These are phyloP conservation scores for Miltochrista miniata DNA, from an alignment of 2,888 invertebrate genomes.

Conservation along the genomic window DNA sequence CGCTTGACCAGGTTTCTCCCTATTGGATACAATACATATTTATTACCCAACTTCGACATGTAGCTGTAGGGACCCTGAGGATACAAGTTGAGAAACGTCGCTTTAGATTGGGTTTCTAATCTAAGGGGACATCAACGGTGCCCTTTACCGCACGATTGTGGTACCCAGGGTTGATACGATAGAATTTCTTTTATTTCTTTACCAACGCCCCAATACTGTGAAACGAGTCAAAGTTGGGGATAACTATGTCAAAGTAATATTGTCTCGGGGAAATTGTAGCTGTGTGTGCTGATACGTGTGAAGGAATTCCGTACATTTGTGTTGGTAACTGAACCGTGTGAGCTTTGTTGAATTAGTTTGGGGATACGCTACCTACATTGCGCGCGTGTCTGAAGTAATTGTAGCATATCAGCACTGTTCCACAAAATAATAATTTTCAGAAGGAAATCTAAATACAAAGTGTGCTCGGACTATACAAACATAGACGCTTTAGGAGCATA, in stretches of 20 bases:
- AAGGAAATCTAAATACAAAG: too few relatives aligned
- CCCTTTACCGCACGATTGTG: conserved; percentile 43
- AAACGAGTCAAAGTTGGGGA: conserved; percentile 15
- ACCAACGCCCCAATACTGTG: conserved; percentile 15
- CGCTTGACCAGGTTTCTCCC: conserved; percentile 26
- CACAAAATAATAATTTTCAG: too few relatives aligned
- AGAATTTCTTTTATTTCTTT: conserved; percentile 38
- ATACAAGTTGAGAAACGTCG: conserved; percentile 42
- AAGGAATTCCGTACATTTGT: conserved; percentile 8
- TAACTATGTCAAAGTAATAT: conserved; percentile 34
- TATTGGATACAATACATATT: conserved; percentile 33
- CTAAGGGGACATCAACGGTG: conserved; percentile 46
- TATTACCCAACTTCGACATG: conserved; percentile 30
- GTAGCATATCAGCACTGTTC: conserved; percentile 17
- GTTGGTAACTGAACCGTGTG: conserved; percentile 33
- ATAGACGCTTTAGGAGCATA: too few relatives aligned
- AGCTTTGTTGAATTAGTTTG: conserved; percentile 12
- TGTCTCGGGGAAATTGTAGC: conserved; percentile 20
- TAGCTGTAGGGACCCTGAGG: conserved; percentile 32
- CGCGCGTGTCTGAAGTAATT: conserved; percentile 13
- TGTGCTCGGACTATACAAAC: too few relatives aligned
- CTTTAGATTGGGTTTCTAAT: conserved; percentile 52
- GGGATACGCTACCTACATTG: neutral
- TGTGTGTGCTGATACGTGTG: conserved; percentile 1
- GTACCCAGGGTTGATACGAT: conserved; percentile 34